phyloP scores from a whole-genome alignment of 2,797 vertebrate species.

The Erethizon dorsatum region DNA sequence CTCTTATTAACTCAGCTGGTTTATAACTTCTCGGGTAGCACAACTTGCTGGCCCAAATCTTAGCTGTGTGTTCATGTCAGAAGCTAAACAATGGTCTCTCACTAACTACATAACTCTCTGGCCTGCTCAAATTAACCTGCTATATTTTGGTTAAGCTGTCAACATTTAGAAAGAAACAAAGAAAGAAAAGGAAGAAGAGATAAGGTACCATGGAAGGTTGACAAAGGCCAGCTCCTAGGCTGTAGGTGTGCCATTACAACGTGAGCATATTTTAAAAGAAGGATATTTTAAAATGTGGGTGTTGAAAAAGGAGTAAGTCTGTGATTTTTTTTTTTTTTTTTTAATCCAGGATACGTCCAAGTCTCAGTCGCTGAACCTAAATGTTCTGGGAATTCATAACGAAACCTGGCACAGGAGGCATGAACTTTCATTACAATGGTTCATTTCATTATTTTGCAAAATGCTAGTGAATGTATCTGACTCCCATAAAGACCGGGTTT shows the following conservation, averaged over 20 bases:
- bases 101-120: not conserved
- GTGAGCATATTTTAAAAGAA: not conserved
- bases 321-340: not conserved
- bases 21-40: not conserved
- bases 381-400: conserved; percentile 21
- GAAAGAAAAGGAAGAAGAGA: not conserved
- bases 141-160: not conserved
- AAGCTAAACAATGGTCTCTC: not conserved
- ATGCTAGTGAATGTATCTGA: conserved; percentile 40
- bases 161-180: not conserved
- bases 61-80: not conserved
- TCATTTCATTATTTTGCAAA: conserved; percentile 69
- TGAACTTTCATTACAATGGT: not conserved
- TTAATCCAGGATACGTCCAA: not conserved
- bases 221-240: not conserved
- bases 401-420: not conserved
- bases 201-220: not conserved
- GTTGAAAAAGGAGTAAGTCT: not conserved
- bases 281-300: not conserved
- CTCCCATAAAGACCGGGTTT: conserved; percentile 43
- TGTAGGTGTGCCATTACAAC: not conserved
- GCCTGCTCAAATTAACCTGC: not conserved
- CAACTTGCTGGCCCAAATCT: not conserved
- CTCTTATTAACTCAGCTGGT: not conserved
- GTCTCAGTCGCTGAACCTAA: not conserved